phyloP scores from a whole-genome alignment of 2,888 invertebrate genomes.

The Erebia aethiops region DNA sequence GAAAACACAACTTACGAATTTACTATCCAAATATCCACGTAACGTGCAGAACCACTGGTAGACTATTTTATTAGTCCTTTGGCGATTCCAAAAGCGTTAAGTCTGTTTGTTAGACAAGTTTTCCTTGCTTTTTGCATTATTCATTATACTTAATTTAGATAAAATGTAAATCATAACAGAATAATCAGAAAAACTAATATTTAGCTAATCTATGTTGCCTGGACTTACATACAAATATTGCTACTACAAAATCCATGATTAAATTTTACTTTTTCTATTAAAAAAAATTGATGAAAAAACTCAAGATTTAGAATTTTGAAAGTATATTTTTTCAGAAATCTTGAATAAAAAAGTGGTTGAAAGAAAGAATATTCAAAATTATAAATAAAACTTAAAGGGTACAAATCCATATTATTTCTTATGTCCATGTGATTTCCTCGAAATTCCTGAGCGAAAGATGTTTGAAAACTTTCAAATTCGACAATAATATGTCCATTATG shows the following conservation, averaged over 20 bases:
- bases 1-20: neutral
- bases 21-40: neutral
- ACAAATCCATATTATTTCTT: neutral
- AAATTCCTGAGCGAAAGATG: neutral
- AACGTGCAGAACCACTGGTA: neutral
- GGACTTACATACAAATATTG: neutral
- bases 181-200: neutral
- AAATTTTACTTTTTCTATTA: too few relatives aligned
- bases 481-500: too few relatives aligned
- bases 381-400: too few relatives aligned
- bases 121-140: neutral
- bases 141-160: neutral
- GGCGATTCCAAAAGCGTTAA: neutral
- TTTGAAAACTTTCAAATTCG: too few relatives aligned
- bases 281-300: too few relatives aligned
- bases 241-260: neutral
- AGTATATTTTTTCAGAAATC: too few relatives aligned
- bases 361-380: too few relatives aligned
- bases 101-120: neutral
- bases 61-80: neutral
- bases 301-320: too few relatives aligned
- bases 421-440: neutral
- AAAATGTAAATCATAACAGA: neutral
- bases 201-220: neutral
- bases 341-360: too few relatives aligned